A percentile compares a stretch with the other conserved stretches of the same genome.
These are phyloP conservation scores for Strongylocentrotus purpuratus DNA, from an alignment of 35 echinoderm and acorn worm species.

Conservation along the genomic window DNA sequence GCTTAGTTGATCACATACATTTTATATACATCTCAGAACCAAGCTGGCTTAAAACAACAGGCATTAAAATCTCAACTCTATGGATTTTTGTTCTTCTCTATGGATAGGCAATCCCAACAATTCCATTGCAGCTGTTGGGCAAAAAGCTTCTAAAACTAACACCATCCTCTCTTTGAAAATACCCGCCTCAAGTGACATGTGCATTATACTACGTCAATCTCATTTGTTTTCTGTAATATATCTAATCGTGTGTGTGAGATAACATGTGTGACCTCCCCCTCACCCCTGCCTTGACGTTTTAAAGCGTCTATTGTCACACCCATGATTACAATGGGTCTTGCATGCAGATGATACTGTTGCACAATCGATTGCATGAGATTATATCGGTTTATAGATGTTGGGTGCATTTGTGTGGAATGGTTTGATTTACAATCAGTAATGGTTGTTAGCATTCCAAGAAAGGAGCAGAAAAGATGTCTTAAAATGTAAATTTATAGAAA, in stretches of 20 bases:
- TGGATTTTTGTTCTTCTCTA: neutral
- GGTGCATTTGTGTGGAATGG: neutral
- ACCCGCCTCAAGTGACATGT: neutral
- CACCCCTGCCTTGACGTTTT: neutral
- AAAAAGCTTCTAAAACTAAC: neutral
- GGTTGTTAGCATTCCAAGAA: neutral
- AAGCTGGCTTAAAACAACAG: neutral
- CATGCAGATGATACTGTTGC: neutral
- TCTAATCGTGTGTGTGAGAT: neutral
- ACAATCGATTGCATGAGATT: neutral
- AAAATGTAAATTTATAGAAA: no score
- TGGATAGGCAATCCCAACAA: neutral
- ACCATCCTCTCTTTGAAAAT: slow-evolving; percentile 1
- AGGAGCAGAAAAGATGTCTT: neutral
- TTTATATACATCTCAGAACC: neutral
- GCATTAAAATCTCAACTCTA: neutral
- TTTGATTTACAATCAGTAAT: neutral
- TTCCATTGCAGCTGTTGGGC: neutral
- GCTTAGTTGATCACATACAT: neutral
- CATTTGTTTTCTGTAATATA: neutral
- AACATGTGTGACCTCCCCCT: neutral
- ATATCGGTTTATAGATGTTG: neutral
- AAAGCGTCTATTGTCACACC: neutral
- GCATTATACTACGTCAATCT: neutral
- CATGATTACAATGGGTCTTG: neutral